Conservation (phyloP, 2,797 vertebrate genomes). For the Prionace glauca region DNA sequence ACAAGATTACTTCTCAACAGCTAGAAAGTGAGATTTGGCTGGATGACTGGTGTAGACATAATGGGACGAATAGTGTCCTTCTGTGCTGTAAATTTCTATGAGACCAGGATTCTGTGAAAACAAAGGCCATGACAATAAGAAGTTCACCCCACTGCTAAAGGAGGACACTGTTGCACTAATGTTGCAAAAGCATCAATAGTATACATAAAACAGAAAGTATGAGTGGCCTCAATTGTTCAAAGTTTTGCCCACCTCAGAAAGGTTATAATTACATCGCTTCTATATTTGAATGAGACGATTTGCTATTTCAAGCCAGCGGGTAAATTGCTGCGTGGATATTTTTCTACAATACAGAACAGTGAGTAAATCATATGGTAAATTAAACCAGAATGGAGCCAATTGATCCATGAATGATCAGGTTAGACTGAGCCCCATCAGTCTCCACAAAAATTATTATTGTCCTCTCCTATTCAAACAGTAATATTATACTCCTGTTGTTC, state of each 20-base stretch:
- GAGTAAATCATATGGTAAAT: slow-evolving; percentile 80
- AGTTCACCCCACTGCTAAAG: background rate
- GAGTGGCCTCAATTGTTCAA: background rate
- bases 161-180: background rate
- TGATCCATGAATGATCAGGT: slow-evolving; percentile 77
- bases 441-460: slow-evolving; percentile 58
- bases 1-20: background rate
- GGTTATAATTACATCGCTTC: slow-evolving; percentile 55
- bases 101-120: background rate
- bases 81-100: background rate
- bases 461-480: slow-evolving; percentile 55
- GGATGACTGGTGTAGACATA: background rate
- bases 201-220: background rate
- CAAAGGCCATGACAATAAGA: background rate
- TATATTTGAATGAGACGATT: slow-evolving; percentile 60
- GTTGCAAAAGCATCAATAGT: background rate
- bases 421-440: slow-evolving; percentile 59
- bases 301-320: slow-evolving; percentile 58
- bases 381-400: slow-evolving; percentile 75
- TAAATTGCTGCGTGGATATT: slow-evolving; percentile 55
- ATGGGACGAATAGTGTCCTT: background rate
- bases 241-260: slow-evolving; percentile 22
- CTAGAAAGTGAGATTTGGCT: background rate
- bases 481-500: slow-evolving; percentile 46
- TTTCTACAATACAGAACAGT: slow-evolving; percentile 64